Base-by-base conservation (phyloP, 1,140 invertebrate genomes). In the Arctopsyche grandis region DNA sequence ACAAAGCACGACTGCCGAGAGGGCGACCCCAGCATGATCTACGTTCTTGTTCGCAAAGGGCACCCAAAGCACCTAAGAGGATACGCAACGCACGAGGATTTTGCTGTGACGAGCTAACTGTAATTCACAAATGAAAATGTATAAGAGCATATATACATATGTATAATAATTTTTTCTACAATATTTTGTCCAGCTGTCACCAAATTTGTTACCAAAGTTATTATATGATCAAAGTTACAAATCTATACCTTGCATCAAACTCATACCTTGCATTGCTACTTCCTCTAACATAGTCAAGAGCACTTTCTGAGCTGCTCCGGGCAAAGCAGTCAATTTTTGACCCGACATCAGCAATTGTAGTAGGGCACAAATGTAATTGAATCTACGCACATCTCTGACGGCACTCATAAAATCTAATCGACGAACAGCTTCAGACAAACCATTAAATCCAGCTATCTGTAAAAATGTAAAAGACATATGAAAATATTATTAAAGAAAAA, bases 361-460 rank as follows among this genome's bases (percentile, higher is more conserved):
- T 44, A 99, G 89, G 83, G 97, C 96, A 84, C 96, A 97, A 83
- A 99, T 97, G 87, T 99, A 99, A 87, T 98, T 98, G 87, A 99
- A 99, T 73, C 98, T 90, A 71, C 97, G 91, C 14, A 95, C 94
- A 88, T 99, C 97, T 75, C 94, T 93, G 38, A 98, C 97, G 1
- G 98, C 97, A 79, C 95, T 96, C 75, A 95, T 92, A 88, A 99
- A 97, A 87, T 99, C 98, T 52, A 99, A 88, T 77, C 95, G 92
- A 84, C 97, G 95, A 16, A 99, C 93, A 0, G 97, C 97, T 88
- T 99, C 98, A 83, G 95, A 96, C 46, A 99, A 89, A 66, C 95
- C 96, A 86, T 98, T 98, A 86, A 98, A 97, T 56, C 96, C 96
- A 79, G 96, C 96, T 84, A 97, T 97, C 95, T 97, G 85, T 46